Evolutionary conservation across 2,113 vertebrate species (phyloP), one percentile per base, ranked within the genome.

Genomic region (Pteropus alecto): DNA sequence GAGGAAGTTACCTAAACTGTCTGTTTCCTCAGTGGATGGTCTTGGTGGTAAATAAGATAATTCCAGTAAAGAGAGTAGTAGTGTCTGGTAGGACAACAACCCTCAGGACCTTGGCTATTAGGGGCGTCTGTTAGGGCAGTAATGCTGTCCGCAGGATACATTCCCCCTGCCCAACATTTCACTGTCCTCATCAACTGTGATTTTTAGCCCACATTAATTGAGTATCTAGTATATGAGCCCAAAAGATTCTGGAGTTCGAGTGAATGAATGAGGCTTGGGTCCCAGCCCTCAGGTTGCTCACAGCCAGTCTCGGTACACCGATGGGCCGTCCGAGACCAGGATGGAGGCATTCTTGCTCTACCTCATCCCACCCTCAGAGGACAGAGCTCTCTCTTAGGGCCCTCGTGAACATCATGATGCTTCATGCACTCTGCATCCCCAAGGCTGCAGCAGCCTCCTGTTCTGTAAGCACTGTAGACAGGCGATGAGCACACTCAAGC

Each of bases 361-460:
- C 70, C 38, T 83, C 24, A 22, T 6, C 11, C 38, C 1, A 28
- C 22, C 15, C 19, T 35, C 16, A 30, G 10, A 68, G 48, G 77
- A 33, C 35, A 35, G 22, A 35, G 13, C 18, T 24, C 22, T 46
- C 48, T 56, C 33, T 3, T 0, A 0, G 19, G 81, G 19, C 8
- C 60, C 1, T 30, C 6, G 1, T 1, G 5, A 70, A 19, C 43
- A 33, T 77, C 54, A 28, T 16, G 54, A 54, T 13, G 3, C 41
- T 58, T 51, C 38, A 38, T 10, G 12, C 18, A 26, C 61, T 54
- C 22, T 41, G 6, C 3, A 0, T 51, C 7, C 8, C 1, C 0
- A 1, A 33, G 33, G 24, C 24, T 79, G 5, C 19, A 5, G 14
- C 54, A 51, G 38, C 43, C 16, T 77, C 14, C 18, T 56, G 22